Base-by-base conservation (phyloP, 2,888 invertebrate genomes). In the Drosophila fungiperda region DNA sequence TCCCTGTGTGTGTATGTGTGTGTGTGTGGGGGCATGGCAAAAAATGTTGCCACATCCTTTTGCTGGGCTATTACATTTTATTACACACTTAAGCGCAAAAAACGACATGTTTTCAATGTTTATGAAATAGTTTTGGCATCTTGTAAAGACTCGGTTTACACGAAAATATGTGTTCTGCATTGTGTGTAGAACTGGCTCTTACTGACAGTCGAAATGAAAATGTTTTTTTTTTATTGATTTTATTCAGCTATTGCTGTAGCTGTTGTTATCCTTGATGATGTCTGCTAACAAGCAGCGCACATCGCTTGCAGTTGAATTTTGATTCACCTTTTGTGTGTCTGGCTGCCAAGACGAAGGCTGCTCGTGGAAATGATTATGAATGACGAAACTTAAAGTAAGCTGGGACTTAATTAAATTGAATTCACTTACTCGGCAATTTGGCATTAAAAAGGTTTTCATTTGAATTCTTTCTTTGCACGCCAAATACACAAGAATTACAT, bases 261-360 rank as follows among this genome's bases (percentile, higher is more conserved):
- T 49, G 60, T 54, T 60, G 68, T 70, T 79, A 73, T 73, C 71
- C 62, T 78, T 77, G 67, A 50, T 73, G 68, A 53, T 73, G 76
- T 76, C 64, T 62, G 62, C 72, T 38, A 60, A 83, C 73, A 82
- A 83, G 62, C 68, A 63, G 59, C 53, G 68, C 71, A 80, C 70
- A 77, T 86, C 81, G 74, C 52, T 87, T 77, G 78, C 82, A 83
- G 83, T 68, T 70, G 64, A 59, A 61, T 42, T 58, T 53, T 53
- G 54, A 55, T 71, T 54, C 65, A 59, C 74, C 65, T 68, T 62
- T 62, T 76, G 68, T 78, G 32, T 49, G 55, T 42, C 32, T 45
- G 57, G 32, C 36, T 17, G 33, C 33, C 20, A 15, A 35, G 9
- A 4, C 23, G 58, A 68, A 59, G 65, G 59, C 52, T 48, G 26